Percentiles rank a stretch among this genome's conserved stretches.
These are phyloP conservation scores for Callimorpha dominula DNA, from an alignment of 2,888 invertebrate genomes.

Conservation along the genomic window DNA sequence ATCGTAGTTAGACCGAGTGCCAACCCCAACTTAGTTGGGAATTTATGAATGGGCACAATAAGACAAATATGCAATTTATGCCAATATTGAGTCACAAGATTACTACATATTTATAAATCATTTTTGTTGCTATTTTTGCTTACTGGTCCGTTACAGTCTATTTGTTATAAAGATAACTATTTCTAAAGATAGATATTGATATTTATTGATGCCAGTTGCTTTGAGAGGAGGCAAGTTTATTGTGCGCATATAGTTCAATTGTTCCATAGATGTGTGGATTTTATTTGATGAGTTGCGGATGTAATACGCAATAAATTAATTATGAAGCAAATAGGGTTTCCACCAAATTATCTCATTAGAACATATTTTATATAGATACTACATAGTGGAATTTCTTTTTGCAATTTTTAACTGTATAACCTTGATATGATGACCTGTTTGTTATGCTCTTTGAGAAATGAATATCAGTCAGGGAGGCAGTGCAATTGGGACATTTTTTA, in stretches of 20 bases:
- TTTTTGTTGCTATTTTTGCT: background rate
- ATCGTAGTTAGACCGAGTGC: too few relatives aligned
- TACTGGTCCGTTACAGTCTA: background rate
- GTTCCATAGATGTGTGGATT: too few relatives aligned
- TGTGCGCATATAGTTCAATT: too few relatives aligned
- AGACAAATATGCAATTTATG: too few relatives aligned
- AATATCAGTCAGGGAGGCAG: background rate
- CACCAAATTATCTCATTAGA: slow-evolving; percentile 20
- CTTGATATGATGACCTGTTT: slow-evolving; percentile 5
- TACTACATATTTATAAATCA: too few relatives aligned
- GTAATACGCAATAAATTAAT: slow-evolving; percentile 34
- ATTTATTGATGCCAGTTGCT: slow-evolving; percentile 7
- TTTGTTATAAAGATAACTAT: background rate
- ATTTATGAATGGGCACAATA: too few relatives aligned
- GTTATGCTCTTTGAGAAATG: background rate
- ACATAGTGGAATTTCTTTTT: background rate
- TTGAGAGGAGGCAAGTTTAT: slow-evolving; percentile 51
- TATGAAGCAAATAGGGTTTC: slow-evolving; percentile 34
- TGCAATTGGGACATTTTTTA: too few relatives aligned
- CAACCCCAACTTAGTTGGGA: too few relatives aligned
- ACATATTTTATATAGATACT: slow-evolving; percentile 9
- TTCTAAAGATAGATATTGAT: background rate
- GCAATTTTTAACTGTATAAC: background rate
- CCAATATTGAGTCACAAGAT: too few relatives aligned
- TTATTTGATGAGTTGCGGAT: too few relatives aligned